Evolutionary conservation across 92 coral and sea anemone species (phyloP).

Genomic region (Blastomussa wellsi): DNA sequence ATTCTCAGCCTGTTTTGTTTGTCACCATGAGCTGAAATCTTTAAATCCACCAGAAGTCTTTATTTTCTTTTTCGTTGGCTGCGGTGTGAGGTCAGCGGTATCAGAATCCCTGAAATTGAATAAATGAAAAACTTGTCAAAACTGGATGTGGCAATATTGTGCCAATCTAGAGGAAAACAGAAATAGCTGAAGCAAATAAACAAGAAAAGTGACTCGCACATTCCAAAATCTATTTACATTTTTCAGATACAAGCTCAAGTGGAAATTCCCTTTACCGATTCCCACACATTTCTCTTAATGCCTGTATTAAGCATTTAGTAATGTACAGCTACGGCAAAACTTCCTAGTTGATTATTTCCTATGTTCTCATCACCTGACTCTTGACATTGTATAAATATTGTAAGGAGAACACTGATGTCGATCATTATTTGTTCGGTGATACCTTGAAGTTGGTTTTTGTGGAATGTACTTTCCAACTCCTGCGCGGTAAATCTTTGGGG

Average conservation of each 20-base stretch:
- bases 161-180: not conserved
- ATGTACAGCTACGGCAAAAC: not conserved
- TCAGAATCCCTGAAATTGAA: constrained; percentile 42
- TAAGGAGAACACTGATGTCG: not conserved
- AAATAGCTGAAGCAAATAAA: not conserved
- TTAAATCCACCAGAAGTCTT: constrained; percentile 83
- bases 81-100: constrained; percentile 53
- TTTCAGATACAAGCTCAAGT: not conserved
- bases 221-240: not conserved
- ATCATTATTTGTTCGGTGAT: not conserved
- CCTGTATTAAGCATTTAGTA: not conserved
- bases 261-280: not conserved
- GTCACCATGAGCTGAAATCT: constrained; percentile 97
- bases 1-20: not conserved
- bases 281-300: not conserved
- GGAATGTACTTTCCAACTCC: constrained; percentile 98
- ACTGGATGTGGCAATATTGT: not conserved
- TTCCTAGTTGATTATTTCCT: not conserved
- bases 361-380: not conserved
- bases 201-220: not conserved
- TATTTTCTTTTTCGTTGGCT: constrained; percentile 76
- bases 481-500: constrained; percentile 87
- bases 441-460: constrained; percentile 40
- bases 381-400: not conserved
- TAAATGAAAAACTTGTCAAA: not conserved